phyloP scores from a whole-genome alignment of 2,888 invertebrate species.

The Phortica okadai region DNA sequence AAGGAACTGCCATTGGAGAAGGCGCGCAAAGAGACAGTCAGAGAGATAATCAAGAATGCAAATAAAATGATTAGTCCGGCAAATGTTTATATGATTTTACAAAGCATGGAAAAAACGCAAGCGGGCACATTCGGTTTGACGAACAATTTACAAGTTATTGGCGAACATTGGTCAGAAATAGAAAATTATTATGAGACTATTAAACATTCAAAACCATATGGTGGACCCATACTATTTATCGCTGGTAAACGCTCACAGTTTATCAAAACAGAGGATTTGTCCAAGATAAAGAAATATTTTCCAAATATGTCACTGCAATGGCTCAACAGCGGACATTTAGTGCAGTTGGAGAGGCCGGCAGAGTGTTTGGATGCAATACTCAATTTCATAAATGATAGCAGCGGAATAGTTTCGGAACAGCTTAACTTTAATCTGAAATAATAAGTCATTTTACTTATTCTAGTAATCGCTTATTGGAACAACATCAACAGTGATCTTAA shows the following conservation, averaged over 20 bases:
- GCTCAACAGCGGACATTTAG: conserved; percentile 40
- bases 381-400: conserved; percentile 38
- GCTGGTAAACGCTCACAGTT: conserved; percentile 26
- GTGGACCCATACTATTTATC: conserved; percentile 46
- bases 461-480: too few relatives aligned
- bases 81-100: conserved; percentile 11
- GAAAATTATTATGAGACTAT: conserved; percentile 42
- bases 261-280: conserved; percentile 31
- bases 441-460: too few relatives aligned
- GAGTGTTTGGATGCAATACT: conserved; percentile 40
- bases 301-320: conserved; percentile 43
- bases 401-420: not conserved
- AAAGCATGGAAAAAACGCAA: conserved; percentile 36
- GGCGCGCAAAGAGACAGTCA: conserved; percentile 32
- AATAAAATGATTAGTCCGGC: not conserved
- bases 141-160: conserved; percentile 44
- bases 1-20: conserved; percentile 5
- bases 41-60: conserved; percentile 11
- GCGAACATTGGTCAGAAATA: conserved; percentile 36
- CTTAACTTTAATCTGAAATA: too few relatives aligned
- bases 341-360: conserved; percentile 38
- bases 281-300: conserved; percentile 42
- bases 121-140: conserved; percentile 39
- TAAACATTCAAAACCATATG: conserved; percentile 37
- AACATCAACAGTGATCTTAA: too few relatives aligned